Percentiles rank a stretch among this genome's conserved stretches.
Conservation (phyloP, 2,113 vertebrate species). For the Triplophysa dalaica region DNA sequence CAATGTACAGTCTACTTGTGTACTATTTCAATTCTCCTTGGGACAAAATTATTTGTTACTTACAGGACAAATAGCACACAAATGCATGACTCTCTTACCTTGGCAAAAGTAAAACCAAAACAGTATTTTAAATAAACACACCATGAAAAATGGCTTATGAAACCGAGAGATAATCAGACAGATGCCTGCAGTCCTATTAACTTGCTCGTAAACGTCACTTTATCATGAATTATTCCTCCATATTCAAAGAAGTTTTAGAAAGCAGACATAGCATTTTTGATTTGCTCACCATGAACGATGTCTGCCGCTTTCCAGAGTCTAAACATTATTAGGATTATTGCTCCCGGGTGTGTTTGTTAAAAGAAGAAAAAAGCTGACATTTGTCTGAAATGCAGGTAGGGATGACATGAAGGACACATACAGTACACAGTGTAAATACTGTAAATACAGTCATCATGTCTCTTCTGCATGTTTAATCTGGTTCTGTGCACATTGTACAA, state of each 20-base stretch:
- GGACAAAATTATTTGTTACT: too few species aligned
- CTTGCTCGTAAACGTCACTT: not conserved
- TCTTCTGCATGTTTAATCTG: too few species aligned
- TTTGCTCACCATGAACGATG: constrained; percentile 5
- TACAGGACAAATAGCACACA: too few species aligned
- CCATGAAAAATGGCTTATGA: constrained; percentile 15
- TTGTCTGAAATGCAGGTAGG: not conserved
- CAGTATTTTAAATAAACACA: constrained; percentile 16
- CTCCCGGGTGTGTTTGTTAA: not conserved
- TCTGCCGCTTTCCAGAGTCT: not conserved
- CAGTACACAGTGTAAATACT: too few species aligned
- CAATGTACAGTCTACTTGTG: too few species aligned
- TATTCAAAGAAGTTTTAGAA: constrained; percentile 1
- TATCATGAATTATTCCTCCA: not conserved
- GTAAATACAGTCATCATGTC: too few species aligned
- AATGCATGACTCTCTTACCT: too few species aligned
- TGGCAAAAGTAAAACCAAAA: not conserved
- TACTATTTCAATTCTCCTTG: too few species aligned
- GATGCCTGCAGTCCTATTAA: constrained; percentile 7
- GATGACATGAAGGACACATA: too few species aligned
- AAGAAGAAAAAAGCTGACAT: not conserved
- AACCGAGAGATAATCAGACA: constrained; percentile 30
- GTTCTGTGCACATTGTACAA: too few species aligned
- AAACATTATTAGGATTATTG: not conserved
- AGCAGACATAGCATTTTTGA: constrained; percentile 10